Percentiles rank a stretch among this genome's conserved stretches.
These are phyloP conservation scores for Ceraclea dissimilis DNA, from an alignment of 2,888 invertebrate species.

Conservation along the genomic window DNA sequence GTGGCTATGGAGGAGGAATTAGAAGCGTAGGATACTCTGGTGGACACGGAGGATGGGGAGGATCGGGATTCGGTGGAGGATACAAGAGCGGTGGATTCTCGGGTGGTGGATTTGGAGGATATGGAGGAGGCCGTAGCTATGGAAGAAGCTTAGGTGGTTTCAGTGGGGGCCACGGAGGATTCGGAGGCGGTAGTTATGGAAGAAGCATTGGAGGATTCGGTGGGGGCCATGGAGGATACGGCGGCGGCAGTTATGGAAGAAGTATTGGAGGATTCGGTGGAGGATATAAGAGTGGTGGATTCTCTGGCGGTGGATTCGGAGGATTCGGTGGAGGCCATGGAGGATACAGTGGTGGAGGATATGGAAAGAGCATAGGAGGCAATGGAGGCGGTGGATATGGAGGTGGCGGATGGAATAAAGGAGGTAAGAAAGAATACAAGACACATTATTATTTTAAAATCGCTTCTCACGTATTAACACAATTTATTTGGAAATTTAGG, in stretches of 20 bases:
- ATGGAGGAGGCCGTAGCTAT: neutral
- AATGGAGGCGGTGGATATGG: constrained; percentile 13
- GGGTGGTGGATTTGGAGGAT: constrained; percentile 13
- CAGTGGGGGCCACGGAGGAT: constrained; percentile 2
- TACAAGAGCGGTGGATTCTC: constrained; percentile 9
- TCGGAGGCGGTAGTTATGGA: constrained; percentile 4
- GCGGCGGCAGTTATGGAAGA: constrained; percentile 19
- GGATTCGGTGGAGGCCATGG: constrained; percentile 10
- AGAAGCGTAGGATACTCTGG: neutral
- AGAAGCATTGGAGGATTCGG: constrained; percentile 10
- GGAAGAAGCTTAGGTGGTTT: constrained; percentile 6
- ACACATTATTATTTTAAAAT: no score
- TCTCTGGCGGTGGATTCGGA: constrained; percentile 10
- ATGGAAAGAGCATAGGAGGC: constrained; percentile 7
- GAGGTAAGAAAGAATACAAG: no score
- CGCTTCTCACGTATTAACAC: no score
- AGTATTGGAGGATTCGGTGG: constrained; percentile 13
- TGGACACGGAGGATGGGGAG: constrained; percentile 1
- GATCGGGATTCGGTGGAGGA: constrained; percentile 14
- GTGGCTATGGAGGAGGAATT: constrained; percentile 7
- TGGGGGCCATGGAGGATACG: constrained; percentile 15
- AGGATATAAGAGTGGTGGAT: constrained; percentile 10
- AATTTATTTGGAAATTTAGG: no score
- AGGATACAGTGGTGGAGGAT: constrained; percentile 3
- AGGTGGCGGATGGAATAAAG: constrained; percentile 5